Evolutionary conservation across 2,888 invertebrate genomes (phyloP).

Genomic region (Girardia tigrina): DNA sequence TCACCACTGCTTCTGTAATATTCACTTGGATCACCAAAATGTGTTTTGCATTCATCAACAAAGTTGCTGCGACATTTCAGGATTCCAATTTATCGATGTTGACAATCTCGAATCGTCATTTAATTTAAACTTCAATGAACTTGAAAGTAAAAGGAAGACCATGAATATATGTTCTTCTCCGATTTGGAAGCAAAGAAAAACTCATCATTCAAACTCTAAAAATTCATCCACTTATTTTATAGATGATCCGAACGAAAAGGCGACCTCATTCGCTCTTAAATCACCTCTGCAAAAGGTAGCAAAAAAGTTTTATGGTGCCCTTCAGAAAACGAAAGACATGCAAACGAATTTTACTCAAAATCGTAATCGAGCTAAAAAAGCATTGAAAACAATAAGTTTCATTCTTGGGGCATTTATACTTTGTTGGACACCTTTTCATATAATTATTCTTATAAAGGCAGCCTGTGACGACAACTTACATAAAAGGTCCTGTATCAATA

Average conservation of each 20-base stretch:
- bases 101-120: neutral
- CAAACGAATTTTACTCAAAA: neutral
- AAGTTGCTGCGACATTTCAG: neutral
- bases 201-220: neutral
- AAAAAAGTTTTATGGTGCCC: neutral
- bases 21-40: neutral
- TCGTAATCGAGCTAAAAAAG: conserved; percentile 81
- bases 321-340: neutral
- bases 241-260: neutral
- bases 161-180: neutral
- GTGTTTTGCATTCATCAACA: neutral
- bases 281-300: neutral
- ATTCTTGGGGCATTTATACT: conserved; percentile 89
- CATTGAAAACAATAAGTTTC: conserved; percentile 91
- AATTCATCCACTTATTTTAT: neutral
- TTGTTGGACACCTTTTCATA: conserved; percentile 98
- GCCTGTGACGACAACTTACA: conserved; percentile 58
- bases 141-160: neutral
- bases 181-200: neutral
- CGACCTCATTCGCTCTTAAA: neutral
- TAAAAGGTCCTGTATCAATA: conserved; percentile 38
- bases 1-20: neutral
- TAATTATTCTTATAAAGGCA: conserved; percentile 83
- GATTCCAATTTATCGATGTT: neutral
- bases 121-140: neutral